Percentiles rank a stretch among this genome's conserved stretches.
Evolutionary conservation across 1,140 invertebrate genomes (phyloP).

Genomic region (Meloidogyne hapla): DNA sequence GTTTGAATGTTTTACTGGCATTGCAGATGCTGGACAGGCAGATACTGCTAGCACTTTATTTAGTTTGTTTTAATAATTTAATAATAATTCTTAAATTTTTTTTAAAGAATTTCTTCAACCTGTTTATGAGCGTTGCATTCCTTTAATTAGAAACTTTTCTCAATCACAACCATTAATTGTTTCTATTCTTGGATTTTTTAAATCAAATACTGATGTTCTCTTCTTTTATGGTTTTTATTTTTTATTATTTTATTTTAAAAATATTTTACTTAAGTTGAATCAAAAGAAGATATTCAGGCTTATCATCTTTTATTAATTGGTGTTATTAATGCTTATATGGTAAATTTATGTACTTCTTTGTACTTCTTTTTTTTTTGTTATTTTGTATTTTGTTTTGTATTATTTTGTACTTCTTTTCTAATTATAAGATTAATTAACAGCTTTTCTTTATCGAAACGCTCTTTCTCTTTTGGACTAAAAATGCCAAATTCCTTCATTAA

Average conservation of each 20-base stretch:
- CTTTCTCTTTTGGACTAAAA: too few relatives aligned
- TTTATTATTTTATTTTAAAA: neutral
- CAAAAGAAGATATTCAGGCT: conserved; percentile 1
- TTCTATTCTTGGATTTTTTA: conserved; percentile 34
- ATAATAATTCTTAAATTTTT: neutral
- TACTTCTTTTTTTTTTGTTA: too few relatives aligned
- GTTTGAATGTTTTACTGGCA: conserved; percentile 36
- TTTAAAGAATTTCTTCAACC: conserved; percentile 34
- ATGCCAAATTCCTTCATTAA: too few relatives aligned
- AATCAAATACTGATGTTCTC: conserved; percentile 30
- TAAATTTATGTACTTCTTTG: too few relatives aligned
- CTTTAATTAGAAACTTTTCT: conserved; percentile 15
- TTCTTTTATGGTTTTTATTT: conserved; percentile 26
- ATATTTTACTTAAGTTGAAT: conserved; percentile 22
- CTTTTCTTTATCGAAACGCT: too few relatives aligned
- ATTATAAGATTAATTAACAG: too few relatives aligned
- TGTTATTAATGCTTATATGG: conserved; percentile 31
- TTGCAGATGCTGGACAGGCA: conserved; percentile 32
- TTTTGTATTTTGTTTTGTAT: too few relatives aligned
- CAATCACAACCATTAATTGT: conserved; percentile 31
- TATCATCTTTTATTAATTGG: conserved; percentile 24
- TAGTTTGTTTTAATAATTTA: neutral
- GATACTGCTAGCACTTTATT: conserved; percentile 25
- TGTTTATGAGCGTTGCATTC: conserved; percentile 29
- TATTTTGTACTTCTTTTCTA: too few relatives aligned